Evolutionary conservation across 1,140 invertebrate species (phyloP), one percentile per base, ranked within the genome.

Genomic region (Heliconius hermathena): DNA sequence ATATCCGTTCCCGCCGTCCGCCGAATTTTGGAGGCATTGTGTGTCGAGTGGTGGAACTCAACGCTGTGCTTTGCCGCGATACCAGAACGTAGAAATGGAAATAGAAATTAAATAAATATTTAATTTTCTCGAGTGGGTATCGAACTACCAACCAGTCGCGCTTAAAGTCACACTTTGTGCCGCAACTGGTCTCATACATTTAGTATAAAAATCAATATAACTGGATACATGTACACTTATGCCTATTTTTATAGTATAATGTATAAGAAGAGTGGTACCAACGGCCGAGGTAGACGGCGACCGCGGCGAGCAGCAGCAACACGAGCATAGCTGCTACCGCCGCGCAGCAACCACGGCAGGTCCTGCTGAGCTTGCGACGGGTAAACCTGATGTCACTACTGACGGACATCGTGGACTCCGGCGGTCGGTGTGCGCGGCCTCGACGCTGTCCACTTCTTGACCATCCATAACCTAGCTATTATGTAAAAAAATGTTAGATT

Each of bases 221-320:
- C 8, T 46, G 41, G 8, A 8, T 46, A 11, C 11, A 13, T 46
- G 41, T 46, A 46, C 1, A 46, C 2, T 46, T 13, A 13, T 46
- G 11, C 1, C 11, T 8, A 1, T 46, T 20, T 52, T 36, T 38
- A 71, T 41, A 71, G 38, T n/a, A 71, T 71, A n/a, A 18, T 66
- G 1, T 72, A 72, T 41, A 72, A 72, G 71, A 72, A 72, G 36
- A 85, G 82, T 83, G 81, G 80, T 93, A 97, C 97, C 97, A 95
- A 98, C 98, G 98, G 93, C 97, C 98, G 84, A 98, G 96, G 91
- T 98, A 99, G 75, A 98, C 97, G 71, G 97, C 97, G 60, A 97
- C 96, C 18, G 97, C 97, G 38, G 97, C 96, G 49, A 98, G 96
- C 16, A 98, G 95, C 1, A 98, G 95, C 75, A 98, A 96, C 73